Evolutionary conservation across 2,797 vertebrate species (phyloP).

Genomic region (Buceros bicornis): DNA sequence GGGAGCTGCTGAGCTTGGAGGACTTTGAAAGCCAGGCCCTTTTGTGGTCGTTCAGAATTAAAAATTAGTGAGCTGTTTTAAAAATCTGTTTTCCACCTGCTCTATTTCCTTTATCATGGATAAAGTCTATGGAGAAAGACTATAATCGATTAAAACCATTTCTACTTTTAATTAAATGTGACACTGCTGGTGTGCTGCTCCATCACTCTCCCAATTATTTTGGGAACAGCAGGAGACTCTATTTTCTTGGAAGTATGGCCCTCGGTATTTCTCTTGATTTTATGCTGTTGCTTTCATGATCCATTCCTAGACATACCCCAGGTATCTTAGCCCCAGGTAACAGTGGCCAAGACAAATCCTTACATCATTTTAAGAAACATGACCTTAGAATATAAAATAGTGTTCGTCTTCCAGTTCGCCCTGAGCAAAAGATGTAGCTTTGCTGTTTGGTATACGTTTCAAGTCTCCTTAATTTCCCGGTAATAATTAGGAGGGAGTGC

Average conservation of each 20-base stretch:
- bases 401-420: not conserved
- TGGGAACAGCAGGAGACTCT: not conserved
- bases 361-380: not conserved
- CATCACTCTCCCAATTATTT: not conserved
- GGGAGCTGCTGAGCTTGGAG: not conserved
- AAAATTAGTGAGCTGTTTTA: not conserved
- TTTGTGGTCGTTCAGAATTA: not conserved
- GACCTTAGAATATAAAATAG: not conserved
- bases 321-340: not conserved
- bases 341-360: not conserved
- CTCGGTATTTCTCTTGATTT: not conserved
- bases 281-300: not conserved
- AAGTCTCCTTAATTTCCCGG: not conserved
- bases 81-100: not conserved
- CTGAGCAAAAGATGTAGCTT: not conserved
- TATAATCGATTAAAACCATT: not conserved
- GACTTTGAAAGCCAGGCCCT: not conserved
- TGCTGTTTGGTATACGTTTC: not conserved
- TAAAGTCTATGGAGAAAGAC: not conserved
- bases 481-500: not conserved
- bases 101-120: not conserved
- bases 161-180: constrained; percentile 25
- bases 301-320: not conserved
- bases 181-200: not conserved
- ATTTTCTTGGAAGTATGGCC: not conserved